Conservation (phyloP, 2,797 vertebrate species). For the Coregonus suidteri region DNA sequence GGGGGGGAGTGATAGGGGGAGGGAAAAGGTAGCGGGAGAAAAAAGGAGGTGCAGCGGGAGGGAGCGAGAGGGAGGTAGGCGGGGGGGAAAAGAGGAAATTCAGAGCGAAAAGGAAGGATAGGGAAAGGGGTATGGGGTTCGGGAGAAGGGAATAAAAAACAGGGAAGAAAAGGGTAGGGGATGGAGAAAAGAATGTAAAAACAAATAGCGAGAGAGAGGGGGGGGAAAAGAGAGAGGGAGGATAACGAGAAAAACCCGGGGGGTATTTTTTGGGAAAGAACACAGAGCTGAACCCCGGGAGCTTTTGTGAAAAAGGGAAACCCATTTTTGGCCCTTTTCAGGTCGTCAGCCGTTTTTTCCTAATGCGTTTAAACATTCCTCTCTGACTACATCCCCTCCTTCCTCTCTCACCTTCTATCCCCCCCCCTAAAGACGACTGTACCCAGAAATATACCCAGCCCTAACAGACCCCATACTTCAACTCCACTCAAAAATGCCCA, state of each 20-base stretch:
- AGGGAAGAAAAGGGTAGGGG: no score
- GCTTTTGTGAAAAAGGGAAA: conserved; percentile 6
- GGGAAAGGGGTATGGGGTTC: no score
- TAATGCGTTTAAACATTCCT: no score
- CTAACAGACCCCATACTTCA: neutral
- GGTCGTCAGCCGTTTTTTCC: conserved; percentile 14
- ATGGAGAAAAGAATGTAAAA: neutral
- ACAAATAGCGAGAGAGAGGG: neutral
- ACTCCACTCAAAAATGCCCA: neutral
- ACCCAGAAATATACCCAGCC: neutral
- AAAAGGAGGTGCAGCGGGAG: no score
- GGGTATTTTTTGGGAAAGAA: neutral
- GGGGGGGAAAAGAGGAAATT: no score
- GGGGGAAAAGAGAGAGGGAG: neutral
- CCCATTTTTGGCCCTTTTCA: conserved; percentile 16
- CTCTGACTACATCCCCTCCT: neutral
- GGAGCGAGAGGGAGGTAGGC: no score
- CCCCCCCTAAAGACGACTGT: neutral
- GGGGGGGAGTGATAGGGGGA: no score
- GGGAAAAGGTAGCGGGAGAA: no score
- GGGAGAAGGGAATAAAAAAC: no score
- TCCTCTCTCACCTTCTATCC: neutral
- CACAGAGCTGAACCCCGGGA: neutral
- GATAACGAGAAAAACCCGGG: neutral
- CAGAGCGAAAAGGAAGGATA: no score